Evolutionary conservation across 2,113 vertebrate genomes (phyloP).

Genomic region (Hemichromis elongatus): DNA sequence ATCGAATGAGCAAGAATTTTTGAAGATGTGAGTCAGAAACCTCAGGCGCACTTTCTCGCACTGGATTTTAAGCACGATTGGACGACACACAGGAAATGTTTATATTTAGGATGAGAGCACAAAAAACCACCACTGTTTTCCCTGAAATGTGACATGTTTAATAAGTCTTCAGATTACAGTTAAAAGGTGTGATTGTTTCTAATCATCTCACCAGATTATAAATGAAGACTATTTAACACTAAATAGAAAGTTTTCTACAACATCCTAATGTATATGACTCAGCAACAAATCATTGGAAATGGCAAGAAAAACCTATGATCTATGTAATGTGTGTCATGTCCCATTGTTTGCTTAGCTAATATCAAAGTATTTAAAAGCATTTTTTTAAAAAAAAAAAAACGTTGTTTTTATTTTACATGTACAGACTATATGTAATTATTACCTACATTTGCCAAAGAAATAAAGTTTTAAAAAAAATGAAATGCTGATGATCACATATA

Average conservation of each 20-base stretch:
- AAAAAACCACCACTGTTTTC: not conserved
- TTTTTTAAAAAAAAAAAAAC: not conserved
- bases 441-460: not conserved
- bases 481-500: not conserved
- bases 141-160: not conserved
- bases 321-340: not conserved
- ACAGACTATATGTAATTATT: not conserved
- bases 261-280: not conserved
- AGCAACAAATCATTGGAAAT: not conserved
- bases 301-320: not conserved
- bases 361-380: not conserved
- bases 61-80: not conserved
- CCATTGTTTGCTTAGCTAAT: not conserved
- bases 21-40: not conserved
- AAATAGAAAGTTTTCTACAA: accelerated
- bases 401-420: not conserved
- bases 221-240: not conserved
- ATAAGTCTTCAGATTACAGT: not conserved
- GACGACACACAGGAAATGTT: not conserved
- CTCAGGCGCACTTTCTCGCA: not conserved
- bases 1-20: not conserved
- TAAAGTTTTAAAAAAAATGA: not conserved
- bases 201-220: accelerated
- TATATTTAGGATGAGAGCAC: not conserved
- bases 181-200: not conserved